Conservation (phyloP, 2,797 vertebrate species). For the Brotula barbata region DNA sequence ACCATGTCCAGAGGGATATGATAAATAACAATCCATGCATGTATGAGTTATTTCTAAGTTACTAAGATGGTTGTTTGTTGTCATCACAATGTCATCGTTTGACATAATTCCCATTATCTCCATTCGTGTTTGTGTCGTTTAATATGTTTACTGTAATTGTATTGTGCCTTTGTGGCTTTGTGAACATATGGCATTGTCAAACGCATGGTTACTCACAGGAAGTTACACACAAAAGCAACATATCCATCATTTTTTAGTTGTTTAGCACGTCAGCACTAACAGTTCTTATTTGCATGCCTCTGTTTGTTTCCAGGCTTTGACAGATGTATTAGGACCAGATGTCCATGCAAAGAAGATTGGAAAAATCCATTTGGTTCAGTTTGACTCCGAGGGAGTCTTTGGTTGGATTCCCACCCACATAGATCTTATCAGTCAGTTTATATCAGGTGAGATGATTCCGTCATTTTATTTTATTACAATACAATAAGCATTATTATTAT, state of each 20-base stretch:
- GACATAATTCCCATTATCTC: constrained; percentile 7
- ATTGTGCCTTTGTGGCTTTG: neutral
- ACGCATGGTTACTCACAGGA: too few species aligned
- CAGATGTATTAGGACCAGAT: constrained; percentile 85
- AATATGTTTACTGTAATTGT: neutral
- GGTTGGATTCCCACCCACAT: constrained; percentile 83
- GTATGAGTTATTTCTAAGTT: constrained; percentile 2
- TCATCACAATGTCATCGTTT: constrained; percentile 4
- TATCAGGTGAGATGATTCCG: constrained; percentile 76
- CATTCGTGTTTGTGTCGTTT: neutral
- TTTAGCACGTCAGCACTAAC: neutral
- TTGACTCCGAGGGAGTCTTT: constrained; percentile 83
- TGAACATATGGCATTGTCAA: neutral
- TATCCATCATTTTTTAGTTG: too few species aligned
- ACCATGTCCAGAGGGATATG: neutral
- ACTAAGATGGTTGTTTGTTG: neutral
- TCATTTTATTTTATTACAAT: too few species aligned
- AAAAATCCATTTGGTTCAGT: constrained; percentile 83
- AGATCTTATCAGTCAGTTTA: constrained; percentile 76
- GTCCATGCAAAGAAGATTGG: constrained; percentile 74
- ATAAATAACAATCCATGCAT: constrained; percentile 8
- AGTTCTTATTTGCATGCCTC: constrained; percentile 17
- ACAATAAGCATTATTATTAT: too few species aligned
- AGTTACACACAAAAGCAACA: too few species aligned
- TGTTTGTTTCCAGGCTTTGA: constrained; percentile 76